Conservation (phyloP, 2,797 vertebrate species). For the Microctenopoma steveboyesi region DNA sequence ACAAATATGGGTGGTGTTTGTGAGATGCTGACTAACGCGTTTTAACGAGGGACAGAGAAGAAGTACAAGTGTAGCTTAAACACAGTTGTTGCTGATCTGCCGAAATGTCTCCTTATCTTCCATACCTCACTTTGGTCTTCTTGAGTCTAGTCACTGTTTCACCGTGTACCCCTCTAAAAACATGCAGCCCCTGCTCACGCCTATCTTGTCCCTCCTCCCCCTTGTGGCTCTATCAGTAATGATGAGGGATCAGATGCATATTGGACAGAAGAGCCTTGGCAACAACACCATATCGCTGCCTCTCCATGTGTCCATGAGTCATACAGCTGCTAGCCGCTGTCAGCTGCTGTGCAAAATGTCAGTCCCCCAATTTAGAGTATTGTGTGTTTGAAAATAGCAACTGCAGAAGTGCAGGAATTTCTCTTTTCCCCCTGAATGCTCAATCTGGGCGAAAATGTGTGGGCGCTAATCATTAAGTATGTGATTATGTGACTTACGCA, state of each 20-base stretch:
- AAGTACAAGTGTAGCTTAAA: constrained; percentile 39
- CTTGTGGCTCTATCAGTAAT: constrained; percentile 12
- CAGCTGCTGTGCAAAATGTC: constrained; percentile 69
- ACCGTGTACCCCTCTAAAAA: background rate
- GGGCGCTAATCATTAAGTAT: constrained; percentile 53
- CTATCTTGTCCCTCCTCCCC: constrained; percentile 17
- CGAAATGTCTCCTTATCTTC: constrained; percentile 34
- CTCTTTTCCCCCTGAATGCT: constrained; percentile 19
- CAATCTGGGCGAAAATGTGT: constrained; percentile 38
- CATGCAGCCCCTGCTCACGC: background rate
- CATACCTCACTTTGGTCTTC: background rate
- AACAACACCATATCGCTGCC: constrained; percentile 66
- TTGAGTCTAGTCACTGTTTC: constrained; percentile 8
- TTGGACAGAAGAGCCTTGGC: constrained; percentile 66
- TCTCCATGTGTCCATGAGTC: constrained; percentile 78
- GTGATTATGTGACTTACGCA: constrained; percentile 66
- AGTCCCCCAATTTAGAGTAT: constrained; percentile 53
- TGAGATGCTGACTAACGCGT: constrained; percentile 65
- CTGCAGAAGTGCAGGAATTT: constrained; percentile 47
- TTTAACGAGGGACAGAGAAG: constrained; percentile 47
- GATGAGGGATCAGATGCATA: constrained; percentile 48
- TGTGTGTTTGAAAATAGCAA: constrained; percentile 56
- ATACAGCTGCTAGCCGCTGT: constrained; percentile 67
- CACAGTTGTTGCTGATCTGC: constrained; percentile 36
- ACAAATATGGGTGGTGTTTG: constrained; percentile 62